These are phyloP conservation scores for Dysidea cf. avara DNA, from an alignment of 37 sponge, comb jelly and placozoan genomes.

Conservation along the genomic window DNA sequence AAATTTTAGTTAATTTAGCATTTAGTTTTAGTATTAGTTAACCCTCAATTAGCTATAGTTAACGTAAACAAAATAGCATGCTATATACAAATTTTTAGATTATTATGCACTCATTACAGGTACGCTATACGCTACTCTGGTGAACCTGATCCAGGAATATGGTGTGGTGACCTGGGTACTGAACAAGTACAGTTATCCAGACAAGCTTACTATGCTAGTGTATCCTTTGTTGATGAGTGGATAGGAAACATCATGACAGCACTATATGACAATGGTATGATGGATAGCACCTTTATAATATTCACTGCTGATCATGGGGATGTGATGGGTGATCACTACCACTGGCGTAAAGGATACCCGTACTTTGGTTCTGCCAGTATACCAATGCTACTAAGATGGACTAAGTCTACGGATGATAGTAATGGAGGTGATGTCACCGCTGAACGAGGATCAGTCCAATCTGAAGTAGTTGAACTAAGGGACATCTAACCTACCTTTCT, in stretches of 20 bases:
- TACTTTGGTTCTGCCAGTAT: constrained; percentile 60
- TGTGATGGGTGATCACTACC: constrained; percentile 79
- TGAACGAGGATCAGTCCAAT: constrained; percentile 20
- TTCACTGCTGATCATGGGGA: constrained; percentile 82
- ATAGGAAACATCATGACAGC: constrained; percentile 49
- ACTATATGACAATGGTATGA: constrained; percentile 23
- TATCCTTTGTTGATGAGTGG: constrained; percentile 75
- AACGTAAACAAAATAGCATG: no score
- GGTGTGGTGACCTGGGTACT: constrained; percentile 60
- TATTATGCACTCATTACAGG: no score
- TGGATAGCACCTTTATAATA: constrained; percentile 47
- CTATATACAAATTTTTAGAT: no score
- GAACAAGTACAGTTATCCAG: constrained; percentile 31
- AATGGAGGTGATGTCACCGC: constrained; percentile 24
- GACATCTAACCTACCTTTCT: constrained; percentile 72
- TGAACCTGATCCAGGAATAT: constrained; percentile 34
- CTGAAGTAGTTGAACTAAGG: constrained; percentile 50
- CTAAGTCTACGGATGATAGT: constrained; percentile 26
- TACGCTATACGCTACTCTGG: constrained; percentile 37
- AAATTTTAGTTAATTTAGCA: no score
- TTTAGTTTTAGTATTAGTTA: no score
- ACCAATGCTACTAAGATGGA: constrained; percentile 63
- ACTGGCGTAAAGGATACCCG: constrained; percentile 57
- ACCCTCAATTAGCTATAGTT: no score
- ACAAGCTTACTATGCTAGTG: constrained; percentile 65